Evolutionary conservation across 2,888 invertebrate species (phyloP).

Genomic region (Leptinotarsa juncta): DNA sequence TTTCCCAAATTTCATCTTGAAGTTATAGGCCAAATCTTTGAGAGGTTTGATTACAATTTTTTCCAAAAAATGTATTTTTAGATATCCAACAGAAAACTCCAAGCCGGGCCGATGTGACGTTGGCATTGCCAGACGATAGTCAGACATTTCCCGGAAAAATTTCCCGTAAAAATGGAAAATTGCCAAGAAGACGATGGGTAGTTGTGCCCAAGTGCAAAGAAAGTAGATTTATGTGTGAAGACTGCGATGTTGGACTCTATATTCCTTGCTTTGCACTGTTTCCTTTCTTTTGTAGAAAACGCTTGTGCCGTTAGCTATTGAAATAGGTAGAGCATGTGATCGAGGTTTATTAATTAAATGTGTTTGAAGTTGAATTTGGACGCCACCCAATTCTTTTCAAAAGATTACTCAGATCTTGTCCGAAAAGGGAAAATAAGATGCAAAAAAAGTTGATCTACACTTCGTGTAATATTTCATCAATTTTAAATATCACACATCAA

Average conservation of each 20-base stretch:
- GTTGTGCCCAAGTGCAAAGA: constrained; percentile 37
- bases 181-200: constrained; percentile 30
- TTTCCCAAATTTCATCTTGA: constrained; percentile 37
- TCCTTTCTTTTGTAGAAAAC: background rate
- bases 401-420: no score
- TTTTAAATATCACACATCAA: no score
- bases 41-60: constrained; percentile 29
- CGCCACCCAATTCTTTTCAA: no score
- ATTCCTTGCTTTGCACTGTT: constrained; percentile 35
- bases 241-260: constrained; percentile 31
- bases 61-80: background rate
- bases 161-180: constrained; percentile 26
- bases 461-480: no score
- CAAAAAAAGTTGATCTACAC: no score
- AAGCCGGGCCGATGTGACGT: constrained; percentile 22
- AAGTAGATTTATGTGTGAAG: constrained; percentile 32
- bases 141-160: constrained; percentile 21
- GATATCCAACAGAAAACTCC: constrained; percentile 25
- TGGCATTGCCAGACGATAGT: constrained; percentile 17
- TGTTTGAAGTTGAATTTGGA: no score
- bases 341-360: no score
- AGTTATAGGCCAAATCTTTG: constrained; percentile 34
- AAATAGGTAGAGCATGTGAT: no score
- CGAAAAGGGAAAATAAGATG: no score
- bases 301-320: no score